phyloP scores from a whole-genome alignment of 2,888 invertebrate genomes.

The Netelia fuscicornis region DNA sequence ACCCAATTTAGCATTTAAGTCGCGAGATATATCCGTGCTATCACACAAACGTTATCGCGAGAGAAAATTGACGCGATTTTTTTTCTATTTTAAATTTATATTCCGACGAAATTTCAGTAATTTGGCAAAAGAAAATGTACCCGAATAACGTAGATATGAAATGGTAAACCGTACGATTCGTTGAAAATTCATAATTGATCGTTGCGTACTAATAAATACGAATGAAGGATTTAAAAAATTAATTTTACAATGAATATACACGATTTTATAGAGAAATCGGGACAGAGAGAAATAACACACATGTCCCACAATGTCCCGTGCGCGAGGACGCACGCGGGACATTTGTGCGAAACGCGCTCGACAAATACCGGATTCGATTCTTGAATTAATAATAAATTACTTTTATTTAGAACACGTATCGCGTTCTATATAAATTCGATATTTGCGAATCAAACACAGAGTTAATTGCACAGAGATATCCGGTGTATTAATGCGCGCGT shows the following conservation, averaged over 20 bases:
- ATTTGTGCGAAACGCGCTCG: not conserved
- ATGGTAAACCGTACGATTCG: not conserved
- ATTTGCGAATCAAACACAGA: slow-evolving; percentile 54
- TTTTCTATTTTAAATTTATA: slow-evolving; percentile 30
- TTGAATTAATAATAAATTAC: slow-evolving; percentile 5
- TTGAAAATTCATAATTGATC: not conserved
- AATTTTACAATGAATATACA: too few relatives aligned
- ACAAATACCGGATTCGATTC: not conserved
- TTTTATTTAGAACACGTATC: not conserved
- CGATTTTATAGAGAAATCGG: too few relatives aligned
- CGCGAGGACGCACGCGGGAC: too few relatives aligned
- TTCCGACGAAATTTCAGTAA: too few relatives aligned
- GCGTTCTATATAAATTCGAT: slow-evolving; percentile 25
- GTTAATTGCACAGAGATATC: slow-evolving; percentile 44
- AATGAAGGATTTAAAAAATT: too few relatives aligned
- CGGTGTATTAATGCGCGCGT: not conserved
- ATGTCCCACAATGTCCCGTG: not conserved
- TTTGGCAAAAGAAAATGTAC: not conserved
- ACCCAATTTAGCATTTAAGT: slow-evolving; percentile 31
- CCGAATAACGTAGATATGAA: not conserved
- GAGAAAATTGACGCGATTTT: slow-evolving; percentile 65
- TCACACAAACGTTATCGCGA: slow-evolving; percentile 50
- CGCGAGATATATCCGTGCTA: not conserved
- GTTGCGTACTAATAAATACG: not conserved
- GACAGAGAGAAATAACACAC: slow-evolving; percentile 11